Conservation (phyloP, 1,140 invertebrate species). For the Vanessa atalanta region DNA sequence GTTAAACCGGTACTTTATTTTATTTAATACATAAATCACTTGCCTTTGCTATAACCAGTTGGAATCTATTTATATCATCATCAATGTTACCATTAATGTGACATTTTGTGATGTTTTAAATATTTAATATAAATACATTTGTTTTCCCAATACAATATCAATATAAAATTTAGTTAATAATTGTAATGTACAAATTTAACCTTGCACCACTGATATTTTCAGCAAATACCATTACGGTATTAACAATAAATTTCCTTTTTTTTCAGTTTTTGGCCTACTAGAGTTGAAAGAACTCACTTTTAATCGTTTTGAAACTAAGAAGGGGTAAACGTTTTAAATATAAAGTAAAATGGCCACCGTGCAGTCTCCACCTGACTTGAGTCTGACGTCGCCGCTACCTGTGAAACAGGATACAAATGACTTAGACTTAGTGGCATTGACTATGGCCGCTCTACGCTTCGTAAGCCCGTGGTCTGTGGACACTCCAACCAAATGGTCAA, state of each 20-base stretch:
- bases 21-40: no score
- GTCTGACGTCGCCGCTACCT: slow-evolving; percentile 52
- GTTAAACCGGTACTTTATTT: background rate
- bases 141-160: no score
- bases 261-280: slow-evolving; percentile 33
- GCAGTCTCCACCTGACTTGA: slow-evolving; percentile 62
- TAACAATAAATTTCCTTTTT: slow-evolving; percentile 16
- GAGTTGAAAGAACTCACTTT: slow-evolving; percentile 16
- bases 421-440: slow-evolving; percentile 68
- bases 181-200: background rate
- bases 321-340: slow-evolving; percentile 4
- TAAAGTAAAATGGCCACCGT: slow-evolving; percentile 61
- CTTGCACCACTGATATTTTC: background rate
- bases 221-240: no score
- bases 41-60: no score
- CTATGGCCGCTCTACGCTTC: slow-evolving; percentile 75
- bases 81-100: no score
- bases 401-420: slow-evolving; percentile 60
- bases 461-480: slow-evolving; percentile 70
- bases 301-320: slow-evolving; percentile 4
- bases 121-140: no score
- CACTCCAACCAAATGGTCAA: slow-evolving; percentile 51
- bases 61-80: no score
- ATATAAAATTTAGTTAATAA: no score
- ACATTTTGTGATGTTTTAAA: no score